Conservation (phyloP, 2,888 invertebrate genomes). For the Allophyes oxyacanthae region DNA sequence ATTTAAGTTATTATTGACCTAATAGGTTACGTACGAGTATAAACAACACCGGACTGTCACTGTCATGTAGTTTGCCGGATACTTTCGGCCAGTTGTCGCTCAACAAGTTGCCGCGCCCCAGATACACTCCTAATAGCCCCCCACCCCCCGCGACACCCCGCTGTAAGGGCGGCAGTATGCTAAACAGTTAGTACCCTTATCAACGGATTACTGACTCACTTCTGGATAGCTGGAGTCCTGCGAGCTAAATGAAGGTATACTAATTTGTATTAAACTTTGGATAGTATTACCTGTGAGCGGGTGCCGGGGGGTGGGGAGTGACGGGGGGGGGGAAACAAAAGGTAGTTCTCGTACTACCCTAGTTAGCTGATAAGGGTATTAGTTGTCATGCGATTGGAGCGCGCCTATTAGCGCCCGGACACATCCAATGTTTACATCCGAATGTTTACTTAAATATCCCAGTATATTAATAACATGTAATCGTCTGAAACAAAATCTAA, state of each 20-base stretch:
- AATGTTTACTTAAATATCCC: no score
- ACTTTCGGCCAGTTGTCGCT: neutral
- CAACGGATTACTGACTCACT: slow-evolving; percentile 1
- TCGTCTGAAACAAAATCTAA: no score
- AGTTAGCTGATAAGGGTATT: neutral
- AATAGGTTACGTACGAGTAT: no score
- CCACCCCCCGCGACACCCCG: neutral
- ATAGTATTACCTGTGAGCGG: neutral
- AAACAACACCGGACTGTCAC: no score
- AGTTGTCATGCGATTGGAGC: no score
- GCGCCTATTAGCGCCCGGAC: no score
- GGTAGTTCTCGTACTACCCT: no score
- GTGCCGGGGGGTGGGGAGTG: neutral
- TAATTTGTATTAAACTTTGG: slow-evolving; percentile 1
- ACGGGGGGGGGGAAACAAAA: neutral
- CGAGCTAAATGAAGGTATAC: neutral
- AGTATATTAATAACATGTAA: no score
- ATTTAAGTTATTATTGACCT: no score
- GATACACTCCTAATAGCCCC: neutral
- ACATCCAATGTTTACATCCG: no score
- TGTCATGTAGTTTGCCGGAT: no score
- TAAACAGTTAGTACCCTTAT: slow-evolving; percentile 2
- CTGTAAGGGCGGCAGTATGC: neutral
- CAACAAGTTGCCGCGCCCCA: slow-evolving; percentile 33
- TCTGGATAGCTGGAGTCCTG: neutral